Evolutionary conservation across 2,113 vertebrate species (phyloP).

Genomic region (Catagonus wagneri): DNA sequence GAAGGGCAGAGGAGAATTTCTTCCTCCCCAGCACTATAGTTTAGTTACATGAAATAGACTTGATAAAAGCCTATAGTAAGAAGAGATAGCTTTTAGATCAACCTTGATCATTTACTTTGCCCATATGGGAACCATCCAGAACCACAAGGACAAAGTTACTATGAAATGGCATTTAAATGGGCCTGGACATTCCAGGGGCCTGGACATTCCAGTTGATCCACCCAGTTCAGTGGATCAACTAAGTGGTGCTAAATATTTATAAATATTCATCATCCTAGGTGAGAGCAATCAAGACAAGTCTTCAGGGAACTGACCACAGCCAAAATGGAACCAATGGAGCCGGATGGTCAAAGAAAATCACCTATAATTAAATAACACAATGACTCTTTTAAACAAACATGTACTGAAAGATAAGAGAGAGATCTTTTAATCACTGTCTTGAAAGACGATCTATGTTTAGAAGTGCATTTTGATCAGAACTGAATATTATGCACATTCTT

Average conservation of each 20-base stretch:
- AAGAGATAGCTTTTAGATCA: neutral
- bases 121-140: neutral
- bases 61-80: neutral
- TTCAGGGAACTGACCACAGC: slow-evolving; percentile 43
- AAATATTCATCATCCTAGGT: neutral
- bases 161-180: neutral
- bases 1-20: neutral
- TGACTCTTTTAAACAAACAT: slow-evolving; percentile 56
- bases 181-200: slow-evolving; percentile 25
- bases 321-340: neutral
- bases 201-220: neutral
- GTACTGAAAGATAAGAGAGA: neutral
- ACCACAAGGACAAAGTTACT: neutral
- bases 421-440: neutral
- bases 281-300: slow-evolving; percentile 59
- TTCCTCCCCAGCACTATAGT: neutral
- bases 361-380: neutral
- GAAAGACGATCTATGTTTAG: neutral
- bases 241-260: neutral
- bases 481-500: neutral
- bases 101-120: neutral
- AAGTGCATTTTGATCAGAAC: slow-evolving; percentile 10
- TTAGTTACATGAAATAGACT: neutral
- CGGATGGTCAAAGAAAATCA: slow-evolving; percentile 37
- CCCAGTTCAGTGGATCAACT: slow-evolving; percentile 43